Evolutionary conservation across 2,888 invertebrate genomes (phyloP), one percentile per base, ranked within the genome.

Genomic region (Uloborus plumipes): DNA sequence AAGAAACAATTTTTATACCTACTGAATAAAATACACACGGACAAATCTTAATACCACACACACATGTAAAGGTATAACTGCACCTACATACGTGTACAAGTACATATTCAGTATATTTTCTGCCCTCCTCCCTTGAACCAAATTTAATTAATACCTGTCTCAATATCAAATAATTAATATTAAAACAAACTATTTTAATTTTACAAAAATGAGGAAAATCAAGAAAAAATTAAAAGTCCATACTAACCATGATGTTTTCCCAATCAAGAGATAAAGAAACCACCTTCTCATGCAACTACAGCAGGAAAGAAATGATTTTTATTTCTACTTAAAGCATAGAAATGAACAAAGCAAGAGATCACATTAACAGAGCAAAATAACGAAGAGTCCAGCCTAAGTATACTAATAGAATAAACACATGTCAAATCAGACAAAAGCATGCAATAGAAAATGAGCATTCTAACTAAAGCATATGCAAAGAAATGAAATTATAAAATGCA

Each of bases 261-360:
- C 74, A 81, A 70, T 81, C 74, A 50, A 81, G n/a, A 49, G 70
- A 64, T 58, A 81, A 81, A 81, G 80, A 70, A 74, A 53, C 51
- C 58, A 70, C 62, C 53, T 74, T 70, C 61, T 81, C 80, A 70
- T 58, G 39, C 13, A 53, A 67, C 69, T 74, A 74, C 39, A 70
- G 74, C 53, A 64, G 64, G 55, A 53, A 77, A 71, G 50, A n/a
- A 55, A 11, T 51, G 16, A 58, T 49, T 14, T 39, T 81, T 65
- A 77, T 70, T 61, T 58, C 70, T 74, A 74, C 70, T 74, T n/a
- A n/a, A n/a, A n/a, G n/a, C n/a, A n/a, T n/a, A n/a, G n/a, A n/a
- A n/a, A n/a, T n/a, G n/a, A n/a, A n/a, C n/a, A 70, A 64, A 47
- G 64, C 80, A 81, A 66, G 74, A 74, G 75, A 65, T 14, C 55